phyloP scores from a whole-genome alignment of 2,113 vertebrate genomes.

The Boulengeromyrus knoepffleri region DNA sequence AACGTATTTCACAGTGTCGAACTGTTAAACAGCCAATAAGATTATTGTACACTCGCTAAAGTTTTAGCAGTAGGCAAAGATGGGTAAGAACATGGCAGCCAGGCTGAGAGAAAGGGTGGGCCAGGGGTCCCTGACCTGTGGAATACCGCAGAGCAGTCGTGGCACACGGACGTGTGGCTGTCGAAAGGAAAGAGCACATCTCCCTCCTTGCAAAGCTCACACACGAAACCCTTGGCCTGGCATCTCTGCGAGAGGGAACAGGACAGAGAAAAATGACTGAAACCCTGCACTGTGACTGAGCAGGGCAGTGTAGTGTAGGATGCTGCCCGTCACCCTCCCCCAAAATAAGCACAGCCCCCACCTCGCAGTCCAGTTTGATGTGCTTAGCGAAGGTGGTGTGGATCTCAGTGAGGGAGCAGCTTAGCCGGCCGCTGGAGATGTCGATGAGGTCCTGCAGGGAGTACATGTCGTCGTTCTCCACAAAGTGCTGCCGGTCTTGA shows the following conservation, averaged over 20 bases:
- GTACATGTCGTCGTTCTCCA: slow-evolving; percentile 98
- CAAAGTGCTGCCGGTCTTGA: slow-evolving; percentile 95
- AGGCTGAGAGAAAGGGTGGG: not conserved
- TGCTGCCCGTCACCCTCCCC: not conserved
- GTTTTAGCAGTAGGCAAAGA: not conserved
- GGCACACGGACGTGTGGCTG: slow-evolving; percentile 92
- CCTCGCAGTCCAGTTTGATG: slow-evolving; percentile 98
- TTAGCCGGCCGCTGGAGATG: slow-evolving; percentile 75
- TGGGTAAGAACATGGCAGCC: not conserved
- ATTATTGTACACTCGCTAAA: not conserved
- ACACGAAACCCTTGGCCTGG: slow-evolving; percentile 95
- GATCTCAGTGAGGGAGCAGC: slow-evolving; percentile 88
- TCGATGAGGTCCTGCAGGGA: slow-evolving; percentile 93
- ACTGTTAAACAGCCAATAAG: not conserved
- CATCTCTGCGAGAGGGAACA: slow-evolving; percentile 64
- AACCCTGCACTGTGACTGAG: not conserved
- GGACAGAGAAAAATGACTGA: not conserved
- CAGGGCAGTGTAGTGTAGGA: not conserved
- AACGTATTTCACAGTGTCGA: not conserved
- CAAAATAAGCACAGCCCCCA: slow-evolving; percentile 40
- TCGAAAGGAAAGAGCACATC: slow-evolving; percentile 95
- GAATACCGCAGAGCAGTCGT: slow-evolving; percentile 88
- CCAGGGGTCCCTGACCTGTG: slow-evolving; percentile 72
- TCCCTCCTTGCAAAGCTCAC: slow-evolving; percentile 94
- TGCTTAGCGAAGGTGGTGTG: slow-evolving; percentile 97